Conservation (phyloP, 2,888 invertebrate species). For the Empis stercorea region DNA sequence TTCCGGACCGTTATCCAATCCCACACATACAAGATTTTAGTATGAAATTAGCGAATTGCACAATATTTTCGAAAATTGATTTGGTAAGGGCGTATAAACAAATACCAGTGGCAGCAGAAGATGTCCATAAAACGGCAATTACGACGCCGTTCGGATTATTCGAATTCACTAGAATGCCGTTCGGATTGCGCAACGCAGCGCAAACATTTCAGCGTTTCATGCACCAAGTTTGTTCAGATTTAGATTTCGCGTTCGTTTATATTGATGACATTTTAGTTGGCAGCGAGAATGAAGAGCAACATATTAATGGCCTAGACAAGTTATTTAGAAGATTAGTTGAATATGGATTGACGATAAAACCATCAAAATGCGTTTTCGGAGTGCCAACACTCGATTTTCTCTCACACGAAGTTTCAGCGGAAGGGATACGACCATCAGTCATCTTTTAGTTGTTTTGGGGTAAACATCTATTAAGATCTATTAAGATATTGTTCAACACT, state of each 20-base stretch:
- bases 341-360: not conserved
- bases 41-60: not conserved
- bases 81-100: not conserved
- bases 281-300: not conserved
- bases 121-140: not conserved
- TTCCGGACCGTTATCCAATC: slow-evolving; percentile 2
- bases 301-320: not conserved
- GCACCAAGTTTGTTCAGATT: not conserved
- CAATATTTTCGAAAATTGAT: slow-evolving; percentile 1
- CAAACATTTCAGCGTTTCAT: not conserved
- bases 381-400: not conserved
- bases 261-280: not conserved
- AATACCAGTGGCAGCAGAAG: not conserved
- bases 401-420: not conserved
- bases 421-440: not conserved
- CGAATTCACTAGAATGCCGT: not conserved
- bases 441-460: too few relatives aligned
- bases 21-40: not conserved
- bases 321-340: not conserved
- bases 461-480: too few relatives aligned
- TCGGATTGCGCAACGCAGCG: not conserved
- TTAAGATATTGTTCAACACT: too few relatives aligned
- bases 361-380: not conserved
- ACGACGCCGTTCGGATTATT: not conserved
- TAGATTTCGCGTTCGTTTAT: not conserved